Base-by-base conservation (phyloP, 2,113 vertebrate species). In the Pimephales promelas region DNA sequence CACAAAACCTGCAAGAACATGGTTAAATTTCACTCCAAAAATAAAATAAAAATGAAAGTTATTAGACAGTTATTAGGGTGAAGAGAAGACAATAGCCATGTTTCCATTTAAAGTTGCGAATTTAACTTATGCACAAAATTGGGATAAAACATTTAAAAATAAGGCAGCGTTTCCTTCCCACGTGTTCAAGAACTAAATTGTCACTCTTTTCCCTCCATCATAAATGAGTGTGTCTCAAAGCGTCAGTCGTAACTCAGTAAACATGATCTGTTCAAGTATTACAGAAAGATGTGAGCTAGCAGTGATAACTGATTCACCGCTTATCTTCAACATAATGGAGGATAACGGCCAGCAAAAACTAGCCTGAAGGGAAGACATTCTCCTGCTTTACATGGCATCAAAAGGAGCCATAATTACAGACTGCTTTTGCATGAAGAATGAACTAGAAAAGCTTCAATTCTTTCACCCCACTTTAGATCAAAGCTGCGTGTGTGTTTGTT, bases 361-460 rank as follows among this genome's bases (percentile, higher is more conserved):
- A 52, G 20, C 28, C 72, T 40, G 18, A 64, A 83, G n/a, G 56
- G 40, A 64, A 40, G 31, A 43, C 36, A n/a, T 16, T 72, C n/a
- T 68, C 45, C 10, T 22, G 31, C 16, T 31, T 84, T 64, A 52
- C 5, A n/a, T 28, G 36, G 31, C 36, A 68, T 79, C 76, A 57
- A 31, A 45, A 10, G 66, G n/a, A 72, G 9, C 3, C 24, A 43
- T 83, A 64, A 85, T 81, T 81, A 56, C 14, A 84, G 82, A n/a
- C n/a, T n/a, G n/a, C n/a, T n/a, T n/a, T n/a, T n/a, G n/a, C n/a
- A n/a, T n/a, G n/a, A n/a, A 68, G 16, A 73, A 85, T 54, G 49
- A 75, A 22, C 14, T 10, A 40, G 59, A 40, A 72, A 83, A 36
- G 10, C 66, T 61, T 31, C n/a, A 59, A 52, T 40, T 45, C 57